Percentiles rank a stretch among this genome's conserved stretches.
Conservation (phyloP, 2,888 invertebrate genomes). For the Acanthacorydalis orientalis region DNA sequence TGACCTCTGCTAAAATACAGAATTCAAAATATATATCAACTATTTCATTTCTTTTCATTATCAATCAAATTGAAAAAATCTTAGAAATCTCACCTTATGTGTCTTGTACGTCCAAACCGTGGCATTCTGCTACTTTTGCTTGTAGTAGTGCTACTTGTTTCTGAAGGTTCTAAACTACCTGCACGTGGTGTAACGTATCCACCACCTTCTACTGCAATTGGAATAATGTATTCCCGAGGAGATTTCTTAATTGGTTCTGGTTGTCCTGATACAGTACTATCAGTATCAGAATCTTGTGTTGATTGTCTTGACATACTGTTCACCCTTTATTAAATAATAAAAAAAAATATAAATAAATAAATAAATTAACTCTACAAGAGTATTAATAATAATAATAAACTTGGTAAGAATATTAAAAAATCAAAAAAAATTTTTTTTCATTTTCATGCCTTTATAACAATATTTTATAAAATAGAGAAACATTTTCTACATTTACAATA, state of each 20-base stretch:
- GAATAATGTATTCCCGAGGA: slow-evolving; percentile 80
- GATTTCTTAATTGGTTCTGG: slow-evolving; percentile 72
- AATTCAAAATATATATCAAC: too few relatives aligned
- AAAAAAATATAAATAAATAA: not conserved
- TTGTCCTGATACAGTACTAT: slow-evolving; percentile 32
- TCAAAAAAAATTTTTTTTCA: too few relatives aligned
- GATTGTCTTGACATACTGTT: slow-evolving; percentile 40
- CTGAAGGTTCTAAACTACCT: slow-evolving; percentile 60
- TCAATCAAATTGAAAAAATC: not conserved
- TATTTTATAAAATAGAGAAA: too few relatives aligned
- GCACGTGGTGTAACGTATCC: slow-evolving; percentile 65
- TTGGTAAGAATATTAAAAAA: not conserved
- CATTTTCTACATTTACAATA: too few relatives aligned
- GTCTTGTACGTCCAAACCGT: slow-evolving; percentile 36
- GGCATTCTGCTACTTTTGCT: slow-evolving; percentile 31
- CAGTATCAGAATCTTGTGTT: slow-evolving; percentile 55
- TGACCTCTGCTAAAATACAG: too few relatives aligned
- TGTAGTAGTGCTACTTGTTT: slow-evolving; percentile 36
- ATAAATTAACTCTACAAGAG: not conserved
- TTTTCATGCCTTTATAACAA: too few relatives aligned
- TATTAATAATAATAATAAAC: not conserved
- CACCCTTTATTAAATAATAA: too few relatives aligned
- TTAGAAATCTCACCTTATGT: slow-evolving; percentile 40
- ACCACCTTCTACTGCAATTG: slow-evolving; percentile 83
- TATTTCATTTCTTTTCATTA: not conserved